These are phyloP conservation scores for Megatriorchis doriae DNA, from an alignment of 2,113 vertebrate species.

Conservation along the genomic window DNA sequence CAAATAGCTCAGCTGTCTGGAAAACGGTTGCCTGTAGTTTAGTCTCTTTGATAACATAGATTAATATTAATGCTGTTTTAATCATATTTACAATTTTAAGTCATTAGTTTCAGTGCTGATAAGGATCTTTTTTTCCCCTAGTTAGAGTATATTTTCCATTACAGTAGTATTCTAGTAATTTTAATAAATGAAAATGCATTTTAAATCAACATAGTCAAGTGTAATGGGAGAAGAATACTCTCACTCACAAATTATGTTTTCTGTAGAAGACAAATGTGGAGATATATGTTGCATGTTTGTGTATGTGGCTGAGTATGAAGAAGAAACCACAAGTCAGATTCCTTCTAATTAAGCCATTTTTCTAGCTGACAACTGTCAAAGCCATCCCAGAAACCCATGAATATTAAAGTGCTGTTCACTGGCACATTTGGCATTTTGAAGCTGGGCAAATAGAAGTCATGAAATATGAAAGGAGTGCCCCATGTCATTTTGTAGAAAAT, in stretches of 20 bases:
- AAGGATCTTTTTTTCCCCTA: neutral
- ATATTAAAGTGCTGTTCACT: conserved; percentile 75
- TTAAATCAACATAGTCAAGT: neutral
- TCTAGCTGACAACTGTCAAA: conserved; percentile 77
- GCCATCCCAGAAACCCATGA: conserved; percentile 70
- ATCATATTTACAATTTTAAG: neutral
- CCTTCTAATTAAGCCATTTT: conserved; percentile 75
- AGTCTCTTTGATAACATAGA: neutral
- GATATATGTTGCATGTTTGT: neutral
- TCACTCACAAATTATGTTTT: neutral
- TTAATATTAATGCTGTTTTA: neutral
- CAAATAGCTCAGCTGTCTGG: neutral
- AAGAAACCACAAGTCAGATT: conserved; percentile 64
- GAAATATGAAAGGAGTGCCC: conserved; percentile 78
- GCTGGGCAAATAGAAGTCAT: conserved; percentile 77
- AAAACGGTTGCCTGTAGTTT: neutral
- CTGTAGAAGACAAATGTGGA: neutral
- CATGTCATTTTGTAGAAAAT: conserved; percentile 69
- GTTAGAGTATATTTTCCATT: neutral
- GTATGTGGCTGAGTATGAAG: conserved; percentile 3
- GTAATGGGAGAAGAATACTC: neutral
- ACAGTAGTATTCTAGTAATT: neutral
- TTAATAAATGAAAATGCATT: neutral
- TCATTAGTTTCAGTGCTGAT: neutral
- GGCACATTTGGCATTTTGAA: conserved; percentile 77